Conservation (phyloP, 1,140 invertebrate genomes). For the Lucilia sericata region DNA sequence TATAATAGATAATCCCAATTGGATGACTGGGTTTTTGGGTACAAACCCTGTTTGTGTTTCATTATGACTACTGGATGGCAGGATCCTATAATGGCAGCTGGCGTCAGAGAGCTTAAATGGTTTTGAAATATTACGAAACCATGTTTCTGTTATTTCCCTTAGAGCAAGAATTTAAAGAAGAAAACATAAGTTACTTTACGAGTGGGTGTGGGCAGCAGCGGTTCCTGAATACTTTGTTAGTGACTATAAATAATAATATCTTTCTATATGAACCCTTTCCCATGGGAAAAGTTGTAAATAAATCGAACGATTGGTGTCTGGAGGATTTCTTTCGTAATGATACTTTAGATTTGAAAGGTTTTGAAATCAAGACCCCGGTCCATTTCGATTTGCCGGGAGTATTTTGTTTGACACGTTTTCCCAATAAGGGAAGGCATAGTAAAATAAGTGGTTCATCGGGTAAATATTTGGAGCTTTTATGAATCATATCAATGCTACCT, state of each 20-base stretch:
- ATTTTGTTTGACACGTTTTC: slow-evolving; percentile 48
- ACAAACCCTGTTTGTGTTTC: slow-evolving; percentile 58
- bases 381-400: slow-evolving; percentile 57
- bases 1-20: neutral
- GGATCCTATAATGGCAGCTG: slow-evolving; percentile 62
- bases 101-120: slow-evolving; percentile 51
- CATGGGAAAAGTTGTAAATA: slow-evolving; percentile 50
- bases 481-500: slow-evolving; percentile 54
- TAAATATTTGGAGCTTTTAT: slow-evolving; percentile 56
- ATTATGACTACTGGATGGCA: slow-evolving; percentile 52
- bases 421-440: slow-evolving; percentile 45
- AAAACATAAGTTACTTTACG: slow-evolving; percentile 47
- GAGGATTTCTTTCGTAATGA: slow-evolving; percentile 52
- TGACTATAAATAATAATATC: slow-evolving; percentile 54
- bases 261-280: slow-evolving; percentile 58
- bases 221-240: slow-evolving; percentile 54
- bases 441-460: slow-evolving; percentile 56
- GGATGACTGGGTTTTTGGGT: slow-evolving; percentile 50
- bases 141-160: slow-evolving; percentile 56
- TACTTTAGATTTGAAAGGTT: slow-evolving; percentile 54
- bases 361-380: slow-evolving; percentile 53
- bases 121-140: slow-evolving; percentile 55
- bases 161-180: slow-evolving; percentile 42
- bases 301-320: slow-evolving; percentile 50
- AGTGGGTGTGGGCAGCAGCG: slow-evolving; percentile 59